Percentiles rank a stretch among this genome's conserved stretches.
phyloP scores from a whole-genome alignment of 2,888 invertebrate species.

The Chaetoderma sp. region DNA sequence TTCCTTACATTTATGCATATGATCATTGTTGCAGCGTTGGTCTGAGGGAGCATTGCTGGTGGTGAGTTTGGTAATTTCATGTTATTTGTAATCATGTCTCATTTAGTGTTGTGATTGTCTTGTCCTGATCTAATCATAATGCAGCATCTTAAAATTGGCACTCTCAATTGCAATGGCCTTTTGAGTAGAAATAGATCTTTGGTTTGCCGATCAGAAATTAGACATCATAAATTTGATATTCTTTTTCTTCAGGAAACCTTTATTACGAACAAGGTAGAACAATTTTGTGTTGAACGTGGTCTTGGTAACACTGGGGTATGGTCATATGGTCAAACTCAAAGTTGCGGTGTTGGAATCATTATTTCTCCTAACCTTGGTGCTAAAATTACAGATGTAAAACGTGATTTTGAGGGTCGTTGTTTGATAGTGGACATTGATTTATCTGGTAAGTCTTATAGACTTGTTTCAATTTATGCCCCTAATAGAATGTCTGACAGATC shows the following conservation, averaged over 20 bases:
- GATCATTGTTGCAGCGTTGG: too few relatives aligned
- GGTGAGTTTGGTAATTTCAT: too few relatives aligned
- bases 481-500: neutral
- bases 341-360: conserved; percentile 1
- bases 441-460: neutral
- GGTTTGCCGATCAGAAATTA: too few relatives aligned
- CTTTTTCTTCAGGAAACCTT: conserved; percentile 4
- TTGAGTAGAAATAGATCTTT: too few relatives aligned
- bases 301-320: neutral
- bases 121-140: too few relatives aligned
- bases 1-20: too few relatives aligned
- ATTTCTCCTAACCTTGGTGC: neutral
- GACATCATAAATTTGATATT: neutral
- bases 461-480: conserved; percentile 11
- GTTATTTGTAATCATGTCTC: too few relatives aligned
- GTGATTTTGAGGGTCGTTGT: conserved; percentile 3
- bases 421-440: neutral
- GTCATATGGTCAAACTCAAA: neutral
- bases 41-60: too few relatives aligned
- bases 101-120: too few relatives aligned
- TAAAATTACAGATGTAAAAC: neutral
- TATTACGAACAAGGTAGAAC: neutral
- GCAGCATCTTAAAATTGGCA: too few relatives aligned
- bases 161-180: too few relatives aligned
- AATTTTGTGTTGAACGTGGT: too few relatives aligned